phyloP scores from a whole-genome alignment of 2,797 vertebrate species.

The Hydrolagus colliei region DNA sequence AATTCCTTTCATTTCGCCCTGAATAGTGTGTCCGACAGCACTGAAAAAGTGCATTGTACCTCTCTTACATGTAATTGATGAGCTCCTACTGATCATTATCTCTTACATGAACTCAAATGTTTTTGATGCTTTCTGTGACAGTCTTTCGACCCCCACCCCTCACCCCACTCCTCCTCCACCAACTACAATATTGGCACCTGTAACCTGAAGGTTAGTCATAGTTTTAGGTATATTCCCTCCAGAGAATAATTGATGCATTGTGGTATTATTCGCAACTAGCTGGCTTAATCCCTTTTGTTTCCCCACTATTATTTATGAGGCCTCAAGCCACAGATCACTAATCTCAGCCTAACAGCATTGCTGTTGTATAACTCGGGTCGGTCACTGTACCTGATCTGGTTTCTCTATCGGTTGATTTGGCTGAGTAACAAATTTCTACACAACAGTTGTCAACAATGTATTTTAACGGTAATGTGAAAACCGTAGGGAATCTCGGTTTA shows the following conservation, averaged over 20 bases:
- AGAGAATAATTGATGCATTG: constrained; percentile 26
- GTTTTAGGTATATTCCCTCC: constrained; percentile 3
- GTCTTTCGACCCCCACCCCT: background rate
- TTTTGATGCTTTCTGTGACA: background rate
- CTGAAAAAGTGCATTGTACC: constrained; percentile 27
- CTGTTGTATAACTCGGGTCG: constrained; percentile 11
- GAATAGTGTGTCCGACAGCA: constrained; percentile 26
- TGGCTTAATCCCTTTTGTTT: constrained; percentile 12
- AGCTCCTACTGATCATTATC: constrained; percentile 31
- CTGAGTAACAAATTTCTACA: constrained; percentile 24
- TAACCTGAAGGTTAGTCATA: constrained; percentile 13
- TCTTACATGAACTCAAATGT: constrained; percentile 18
- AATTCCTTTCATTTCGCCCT: constrained; percentile 30
- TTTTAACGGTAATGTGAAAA: constrained; percentile 22
- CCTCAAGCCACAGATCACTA: constrained; percentile 23
- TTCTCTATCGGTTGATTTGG: constrained; percentile 46
- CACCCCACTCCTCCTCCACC: no score
- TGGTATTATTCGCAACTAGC: constrained; percentile 22
- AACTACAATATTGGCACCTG: constrained; percentile 1
- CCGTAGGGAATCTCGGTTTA: background rate
- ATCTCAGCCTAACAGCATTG: constrained; percentile 21
- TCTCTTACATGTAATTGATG: constrained; percentile 31
- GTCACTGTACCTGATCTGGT: constrained; percentile 4
- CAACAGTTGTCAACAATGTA: constrained; percentile 15
- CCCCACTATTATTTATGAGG: constrained; percentile 23